These are phyloP conservation scores for Cinara cedri DNA, from an alignment of 2,888 invertebrate species.

Conservation along the genomic window DNA sequence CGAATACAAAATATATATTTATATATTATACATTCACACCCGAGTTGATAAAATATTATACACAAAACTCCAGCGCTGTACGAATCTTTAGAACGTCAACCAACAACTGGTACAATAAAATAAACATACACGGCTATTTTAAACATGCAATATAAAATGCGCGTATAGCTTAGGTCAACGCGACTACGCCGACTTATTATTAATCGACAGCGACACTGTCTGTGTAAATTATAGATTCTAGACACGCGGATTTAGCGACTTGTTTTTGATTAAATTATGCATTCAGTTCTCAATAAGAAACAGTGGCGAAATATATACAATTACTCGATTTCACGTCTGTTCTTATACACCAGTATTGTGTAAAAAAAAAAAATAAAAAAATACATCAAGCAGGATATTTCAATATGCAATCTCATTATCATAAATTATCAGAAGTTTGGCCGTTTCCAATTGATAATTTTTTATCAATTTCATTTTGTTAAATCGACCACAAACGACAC, in stretches of 20 bases:
- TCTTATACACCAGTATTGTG: constrained; percentile 44
- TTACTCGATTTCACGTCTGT: constrained; percentile 49
- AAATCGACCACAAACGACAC: constrained; percentile 47
- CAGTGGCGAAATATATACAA: constrained; percentile 48
- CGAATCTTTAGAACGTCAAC: too few relatives aligned
- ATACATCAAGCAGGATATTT: constrained; percentile 30
- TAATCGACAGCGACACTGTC: constrained; percentile 25
- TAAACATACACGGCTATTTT: too few relatives aligned
- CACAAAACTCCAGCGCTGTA: too few relatives aligned
- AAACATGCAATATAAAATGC: too few relatives aligned
- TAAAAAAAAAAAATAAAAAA: constrained; percentile 25
- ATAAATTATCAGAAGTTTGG: constrained; percentile 40
- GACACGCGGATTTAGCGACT: constrained; percentile 38
- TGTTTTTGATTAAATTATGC: constrained; percentile 41
- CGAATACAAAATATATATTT: too few relatives aligned
- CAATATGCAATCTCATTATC: constrained; percentile 38
- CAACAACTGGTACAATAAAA: not conserved
- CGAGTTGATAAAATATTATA: too few relatives aligned
- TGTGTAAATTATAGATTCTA: constrained; percentile 37
- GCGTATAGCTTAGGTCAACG: constrained; percentile 9
- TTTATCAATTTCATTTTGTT: constrained; percentile 29
- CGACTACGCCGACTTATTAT: constrained; percentile 25
- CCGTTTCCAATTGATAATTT: constrained; percentile 55
- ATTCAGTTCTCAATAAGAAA: constrained; percentile 40
- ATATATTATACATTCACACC: too few relatives aligned